Base-by-base conservation (phyloP, 2,113 vertebrate genomes). In the Paraplagusia blochii region DNA sequence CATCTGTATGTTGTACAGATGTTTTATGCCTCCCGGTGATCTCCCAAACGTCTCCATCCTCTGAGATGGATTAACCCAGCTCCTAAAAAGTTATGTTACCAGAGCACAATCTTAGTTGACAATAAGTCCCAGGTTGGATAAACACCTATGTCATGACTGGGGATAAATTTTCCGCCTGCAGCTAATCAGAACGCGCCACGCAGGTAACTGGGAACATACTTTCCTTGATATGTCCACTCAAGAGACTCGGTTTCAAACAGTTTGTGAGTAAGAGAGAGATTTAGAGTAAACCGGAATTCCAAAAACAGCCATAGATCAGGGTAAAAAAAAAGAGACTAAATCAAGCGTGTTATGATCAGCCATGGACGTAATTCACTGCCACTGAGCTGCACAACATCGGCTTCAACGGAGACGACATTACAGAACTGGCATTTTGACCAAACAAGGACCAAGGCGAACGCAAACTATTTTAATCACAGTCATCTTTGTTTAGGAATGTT, bases 111-210 rank as follows among this genome's bases (percentile, higher is more conserved):
- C 66, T 53, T 19, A 45, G 70, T 76, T 82, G 64, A 82, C 76
- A 76, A 81, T 85, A 80, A 79, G 61, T 87, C 69, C 58, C 67
- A 70, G 62, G 58, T 51, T 63, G 68, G 69, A 77, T 85, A 84
- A 83, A 88, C 83, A 84, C 56, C 51, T 58, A 58, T 52, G 52
- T 51, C 16, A 1, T 50, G 54, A 57, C 58, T 63, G 38, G 2
- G 44, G 60, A 44, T 66, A 13, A 59, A 74, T 79, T 74, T 63
- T 77, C 63, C 75, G 60, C 44, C 29, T 9, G 48, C 22, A 72
- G 75, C 59, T 51, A 58, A 60, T 9, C 44, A 16, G 58, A 46
- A 35, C 42, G 69, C 66, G 53, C 70, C 18, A 14, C 38, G 63
- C 77, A 77, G 75, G 76, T 80, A 79, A 46, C 46, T 53, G 39